Base-by-base conservation (phyloP, 2,113 vertebrate species). In the Raja brachyura region DNA sequence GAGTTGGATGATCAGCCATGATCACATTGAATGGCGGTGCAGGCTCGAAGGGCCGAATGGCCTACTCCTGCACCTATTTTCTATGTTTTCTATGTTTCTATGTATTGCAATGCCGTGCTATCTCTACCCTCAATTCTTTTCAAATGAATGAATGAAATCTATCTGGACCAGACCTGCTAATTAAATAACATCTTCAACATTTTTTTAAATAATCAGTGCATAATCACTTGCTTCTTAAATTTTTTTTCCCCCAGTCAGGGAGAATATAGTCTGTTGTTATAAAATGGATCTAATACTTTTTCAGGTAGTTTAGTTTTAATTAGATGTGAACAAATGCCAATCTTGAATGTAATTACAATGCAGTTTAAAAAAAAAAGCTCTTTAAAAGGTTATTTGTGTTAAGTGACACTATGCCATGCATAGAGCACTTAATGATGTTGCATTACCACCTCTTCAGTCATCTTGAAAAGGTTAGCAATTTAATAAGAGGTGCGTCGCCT, bases 271-370 rank as follows among this genome's bases (percentile, higher is more conserved):
- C 56, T 63, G 31, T 31, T 85, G 28, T 85, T 66, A 88, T 63
- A 31, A 63, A 66, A 63, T 63, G 59, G 56, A 31, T 66, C 56
- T 86, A 7, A 63, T 88, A 18, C 63, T 86, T 77, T 75, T 88
- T 88, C 56, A 54, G 78, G 78, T 81, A 81, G 48, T 39, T 81
- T 54, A 54, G 56, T 81, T 81, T 81, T 81, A 81, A 54, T 66
- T 14, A 31, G 83, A 63, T 31, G 83, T 88, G 83, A 88, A n/a
- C 5, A 88, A 88, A 88, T 88, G 83, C 59, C 83, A 88, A 63
- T 59, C 83, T 88, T 88, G 59, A 16, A 63, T 88, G 83, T 73
- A 92, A 70, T 92, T 92, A 73, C 20, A 92, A 92, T 74, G 90
- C 48, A 92, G 68, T 92, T 70, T 48, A 48, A 48, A 48, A 28